Conservation (phyloP, 2,888 invertebrate species). For the Linnaemya vulpina region DNA sequence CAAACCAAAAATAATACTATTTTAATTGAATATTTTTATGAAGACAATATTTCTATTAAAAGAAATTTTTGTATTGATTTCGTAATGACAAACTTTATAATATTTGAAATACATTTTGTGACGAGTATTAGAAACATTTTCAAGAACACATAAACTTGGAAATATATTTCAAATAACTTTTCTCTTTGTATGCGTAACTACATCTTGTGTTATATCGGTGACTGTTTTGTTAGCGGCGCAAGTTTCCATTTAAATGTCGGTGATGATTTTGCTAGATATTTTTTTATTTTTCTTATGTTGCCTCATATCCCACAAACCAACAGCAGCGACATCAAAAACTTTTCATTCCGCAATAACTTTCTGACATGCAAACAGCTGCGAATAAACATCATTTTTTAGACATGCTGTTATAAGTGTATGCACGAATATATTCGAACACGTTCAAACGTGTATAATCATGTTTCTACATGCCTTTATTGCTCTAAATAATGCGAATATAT, state of each 20-base stretch:
- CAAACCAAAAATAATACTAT: too few species aligned
- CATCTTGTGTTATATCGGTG: background rate
- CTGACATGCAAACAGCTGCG: slow-evolving; percentile 50
- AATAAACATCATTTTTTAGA: background rate
- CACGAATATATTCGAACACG: too few species aligned
- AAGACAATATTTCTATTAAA: too few species aligned
- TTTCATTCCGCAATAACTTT: slow-evolving; percentile 50
- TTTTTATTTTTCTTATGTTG: slow-evolving; percentile 3
- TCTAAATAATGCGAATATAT: too few species aligned
- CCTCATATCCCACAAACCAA: slow-evolving; percentile 21
- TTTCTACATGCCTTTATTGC: too few species aligned
- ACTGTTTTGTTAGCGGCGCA: background rate
- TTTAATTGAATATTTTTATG: too few species aligned
- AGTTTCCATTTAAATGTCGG: slow-evolving; percentile 26
- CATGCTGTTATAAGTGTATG: background rate
- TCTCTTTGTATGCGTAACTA: background rate
- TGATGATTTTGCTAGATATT: slow-evolving; percentile 33
- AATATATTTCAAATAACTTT: slow-evolving; percentile 1
- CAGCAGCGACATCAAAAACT: slow-evolving; percentile 19
- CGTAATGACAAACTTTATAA: slow-evolving; percentile 14
- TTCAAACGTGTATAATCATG: too few species aligned
- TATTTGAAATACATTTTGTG: background rate
- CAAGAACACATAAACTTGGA: background rate
- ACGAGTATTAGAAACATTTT: slow-evolving; percentile 24
- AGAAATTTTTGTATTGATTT: background rate